Evolutionary conservation across 2,113 vertebrate genomes (phyloP), one percentile per base, ranked within the genome.

Genomic region (Ancistrus triradiatus): DNA sequence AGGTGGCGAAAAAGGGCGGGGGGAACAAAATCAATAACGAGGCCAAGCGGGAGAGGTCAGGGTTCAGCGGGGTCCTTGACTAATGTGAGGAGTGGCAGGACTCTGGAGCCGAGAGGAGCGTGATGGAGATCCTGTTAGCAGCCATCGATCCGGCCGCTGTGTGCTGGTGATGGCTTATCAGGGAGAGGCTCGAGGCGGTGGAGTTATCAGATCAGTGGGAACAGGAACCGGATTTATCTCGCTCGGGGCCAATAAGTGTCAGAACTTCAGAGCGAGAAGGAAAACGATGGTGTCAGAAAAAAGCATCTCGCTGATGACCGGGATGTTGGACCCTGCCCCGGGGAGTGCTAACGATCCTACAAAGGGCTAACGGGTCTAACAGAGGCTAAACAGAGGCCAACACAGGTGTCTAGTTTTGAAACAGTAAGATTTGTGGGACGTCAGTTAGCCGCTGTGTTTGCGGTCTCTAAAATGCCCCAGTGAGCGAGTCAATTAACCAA

Each of bases 1-100:
- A 74, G 28, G 76, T 68, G 85, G 86, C 66, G 35, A 65, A 74
- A 68, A 69, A 64, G 59, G 21, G 37, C 76, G 52, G 52, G 74
- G 81, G 81, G 74, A 79, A 68, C 77, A 76, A 86, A 92, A 95
- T 91, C 90, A 90, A 93, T 90, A 91, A 75, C 70, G 40, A 81
- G 74, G 80, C 82, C 90, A 79, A 90, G 89, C 86, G 86, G 78
- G 78, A 65, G 61, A 82, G 91, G 90, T 91, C 87, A 90, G 74
- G 86, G 92, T 89, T 92, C 89, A 91, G 90, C 85, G 78, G 91
- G 92, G 90, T 89, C 86, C 86, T 90, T 91, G 90, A 93, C 88
- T 89, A 92, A 91, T 84, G 86, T 88, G 88, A 85, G 85, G 85
- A 78, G 86, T 87, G 87, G 88, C 85, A 87, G 87, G 85, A 86